Evolutionary conservation across 2,113 vertebrate genomes (phyloP).

Genomic region (Scartelaos histophorus): DNA sequence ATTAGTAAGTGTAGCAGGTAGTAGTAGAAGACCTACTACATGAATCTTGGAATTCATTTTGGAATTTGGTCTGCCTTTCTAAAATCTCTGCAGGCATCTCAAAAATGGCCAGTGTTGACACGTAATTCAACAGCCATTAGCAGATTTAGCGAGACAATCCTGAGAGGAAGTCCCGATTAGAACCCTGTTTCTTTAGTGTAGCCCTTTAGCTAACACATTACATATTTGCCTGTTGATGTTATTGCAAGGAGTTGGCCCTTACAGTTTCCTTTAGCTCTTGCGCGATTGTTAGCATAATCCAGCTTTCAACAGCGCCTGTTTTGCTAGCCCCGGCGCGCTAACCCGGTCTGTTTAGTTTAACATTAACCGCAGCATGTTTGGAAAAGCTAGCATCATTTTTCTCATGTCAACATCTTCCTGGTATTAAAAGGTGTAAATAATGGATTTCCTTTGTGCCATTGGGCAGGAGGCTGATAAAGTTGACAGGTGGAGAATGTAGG

Average conservation of each 20-base stretch:
- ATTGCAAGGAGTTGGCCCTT: constrained; percentile 56
- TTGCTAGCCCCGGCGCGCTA: constrained; percentile 59
- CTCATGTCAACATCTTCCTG: constrained; percentile 49
- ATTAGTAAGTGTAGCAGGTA: no score
- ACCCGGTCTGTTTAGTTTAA: constrained; percentile 72
- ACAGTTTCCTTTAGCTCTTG: constrained; percentile 50
- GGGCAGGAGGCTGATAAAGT: constrained; percentile 27
- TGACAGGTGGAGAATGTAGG: constrained; percentile 35
- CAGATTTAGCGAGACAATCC: constrained; percentile 51
- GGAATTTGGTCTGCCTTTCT: neutral
- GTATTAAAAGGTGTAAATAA: constrained; percentile 50
- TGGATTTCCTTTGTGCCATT: constrained; percentile 46
- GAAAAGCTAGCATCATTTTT: constrained; percentile 29
- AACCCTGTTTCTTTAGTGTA: constrained; percentile 61
- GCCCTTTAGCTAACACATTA: constrained; percentile 43
- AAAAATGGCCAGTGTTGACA: neutral
- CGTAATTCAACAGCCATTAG: constrained; percentile 9
- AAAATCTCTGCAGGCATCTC: neutral
- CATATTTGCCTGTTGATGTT: constrained; percentile 51
- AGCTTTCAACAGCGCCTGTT: constrained; percentile 75
- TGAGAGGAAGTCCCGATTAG: constrained; percentile 59
- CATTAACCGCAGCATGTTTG: constrained; percentile 65
- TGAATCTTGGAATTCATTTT: neutral
- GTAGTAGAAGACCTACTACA: no score
- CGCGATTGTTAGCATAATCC: constrained; percentile 69